These are phyloP conservation scores for Netelia virgata DNA, from an alignment of 2,888 invertebrate genomes.

Conservation along the genomic window DNA sequence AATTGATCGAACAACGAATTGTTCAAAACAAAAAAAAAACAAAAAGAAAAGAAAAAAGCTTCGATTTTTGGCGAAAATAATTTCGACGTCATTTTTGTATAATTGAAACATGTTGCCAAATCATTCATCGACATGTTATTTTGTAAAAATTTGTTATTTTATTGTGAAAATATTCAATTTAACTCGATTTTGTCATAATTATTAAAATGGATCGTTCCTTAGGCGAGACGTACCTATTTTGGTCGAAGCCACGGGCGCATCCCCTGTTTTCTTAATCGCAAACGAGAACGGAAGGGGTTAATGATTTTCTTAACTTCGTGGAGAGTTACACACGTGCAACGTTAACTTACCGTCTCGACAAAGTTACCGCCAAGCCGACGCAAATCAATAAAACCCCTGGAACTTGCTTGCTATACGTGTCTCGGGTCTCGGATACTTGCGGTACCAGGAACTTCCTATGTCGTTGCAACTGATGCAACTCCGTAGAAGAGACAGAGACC, in stretches of 20 bases:
- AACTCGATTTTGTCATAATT: not conserved
- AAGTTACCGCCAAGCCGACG: slow-evolving; percentile 10
- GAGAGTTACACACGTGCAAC: not conserved
- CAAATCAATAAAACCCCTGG: slow-evolving; percentile 17
- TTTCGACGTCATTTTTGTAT: not conserved
- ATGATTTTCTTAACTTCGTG: not conserved
- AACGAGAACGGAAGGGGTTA: not conserved
- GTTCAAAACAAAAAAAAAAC: not conserved
- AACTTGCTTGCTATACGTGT: slow-evolving; percentile 27
- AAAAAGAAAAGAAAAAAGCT: not conserved
- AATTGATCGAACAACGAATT: not conserved
- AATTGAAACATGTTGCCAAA: too few relatives aligned
- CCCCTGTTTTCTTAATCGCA: not conserved
- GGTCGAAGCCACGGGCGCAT: not conserved
- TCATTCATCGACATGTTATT: too few relatives aligned
- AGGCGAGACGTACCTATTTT: not conserved
- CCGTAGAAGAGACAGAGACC: too few relatives aligned
- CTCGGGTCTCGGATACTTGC: slow-evolving; percentile 3
- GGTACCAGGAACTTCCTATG: slow-evolving; percentile 29
- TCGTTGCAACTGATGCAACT: not conserved
- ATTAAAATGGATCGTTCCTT: not conserved
- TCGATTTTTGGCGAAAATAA: not conserved
- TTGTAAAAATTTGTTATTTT: too few relatives aligned
- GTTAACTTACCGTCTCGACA: slow-evolving; percentile 5
- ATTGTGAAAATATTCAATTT: too few relatives aligned